Conservation (phyloP, 2,888 invertebrate species). For the Apodemia duryi region DNA sequence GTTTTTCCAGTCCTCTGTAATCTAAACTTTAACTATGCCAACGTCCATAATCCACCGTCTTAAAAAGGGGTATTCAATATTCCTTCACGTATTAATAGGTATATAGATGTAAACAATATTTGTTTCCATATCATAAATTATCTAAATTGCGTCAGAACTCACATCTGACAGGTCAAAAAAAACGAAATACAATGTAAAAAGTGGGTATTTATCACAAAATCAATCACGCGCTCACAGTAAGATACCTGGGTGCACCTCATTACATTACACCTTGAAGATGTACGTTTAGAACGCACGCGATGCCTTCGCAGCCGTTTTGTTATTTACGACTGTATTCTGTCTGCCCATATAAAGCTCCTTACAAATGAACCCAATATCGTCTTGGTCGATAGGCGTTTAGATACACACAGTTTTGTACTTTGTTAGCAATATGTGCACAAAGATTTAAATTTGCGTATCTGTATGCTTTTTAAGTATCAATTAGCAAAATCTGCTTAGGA, state of each 20-base stretch:
- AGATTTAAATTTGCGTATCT: neutral
- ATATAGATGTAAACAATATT: too few relatives aligned
- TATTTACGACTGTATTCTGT: conserved; percentile 31
- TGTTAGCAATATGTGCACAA: conserved; percentile 2
- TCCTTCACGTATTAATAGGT: too few relatives aligned
- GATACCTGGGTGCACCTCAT: conserved; percentile 50
- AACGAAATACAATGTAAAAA: conserved; percentile 16
- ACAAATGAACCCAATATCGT: conserved; percentile 1
- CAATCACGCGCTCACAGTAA: conserved; percentile 42
- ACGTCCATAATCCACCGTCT: too few relatives aligned
- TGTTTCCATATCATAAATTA: neutral
- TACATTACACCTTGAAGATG: conserved; percentile 52
- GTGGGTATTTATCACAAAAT: conserved; percentile 34
- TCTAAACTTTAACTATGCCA: too few relatives aligned
- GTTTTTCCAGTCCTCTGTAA: too few relatives aligned
- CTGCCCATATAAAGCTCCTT: conserved; percentile 23
- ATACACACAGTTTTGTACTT: neutral
- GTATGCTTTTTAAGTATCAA: too few relatives aligned
- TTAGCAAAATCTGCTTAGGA: too few relatives aligned
- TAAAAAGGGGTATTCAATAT: too few relatives aligned
- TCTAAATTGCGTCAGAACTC: neutral
- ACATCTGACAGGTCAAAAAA: neutral
- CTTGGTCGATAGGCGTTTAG: neutral
- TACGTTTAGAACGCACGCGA: conserved; percentile 53
- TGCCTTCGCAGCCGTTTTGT: conserved; percentile 36